Evolutionary conservation across 2,113 vertebrate species (phyloP).

Genomic region (Cyphomyrus discorhynchus): DNA sequence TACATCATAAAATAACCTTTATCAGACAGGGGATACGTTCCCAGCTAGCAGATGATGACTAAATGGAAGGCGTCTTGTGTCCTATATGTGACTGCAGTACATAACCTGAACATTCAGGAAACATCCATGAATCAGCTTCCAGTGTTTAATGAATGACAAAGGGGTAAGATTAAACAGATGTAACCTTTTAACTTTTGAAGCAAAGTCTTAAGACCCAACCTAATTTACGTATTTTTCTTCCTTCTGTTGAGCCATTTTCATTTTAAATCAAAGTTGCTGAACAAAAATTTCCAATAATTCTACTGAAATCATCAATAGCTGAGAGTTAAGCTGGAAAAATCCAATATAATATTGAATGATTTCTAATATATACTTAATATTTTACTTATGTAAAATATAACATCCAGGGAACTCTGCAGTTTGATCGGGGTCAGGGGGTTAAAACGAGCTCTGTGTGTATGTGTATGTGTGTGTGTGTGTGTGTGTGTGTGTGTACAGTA

Average conservation of each 20-base stretch:
- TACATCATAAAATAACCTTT: slow-evolving; percentile 16
- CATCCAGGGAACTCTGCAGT: not conserved
- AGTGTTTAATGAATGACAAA: slow-evolving; percentile 13
- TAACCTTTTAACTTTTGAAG: not conserved
- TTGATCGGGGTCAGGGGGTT: not conserved
- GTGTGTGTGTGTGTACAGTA: too few relatives aligned
- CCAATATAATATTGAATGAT: not conserved
- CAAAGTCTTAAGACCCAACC: not conserved
- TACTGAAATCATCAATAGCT: not conserved
- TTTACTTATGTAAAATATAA: not conserved
- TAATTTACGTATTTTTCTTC: not conserved
- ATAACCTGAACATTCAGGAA: not conserved
- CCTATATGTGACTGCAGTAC: not conserved
- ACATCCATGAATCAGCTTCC: not conserved
- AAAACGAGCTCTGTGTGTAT: too few relatives aligned
- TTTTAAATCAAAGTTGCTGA: not conserved
- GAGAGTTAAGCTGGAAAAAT: not conserved
- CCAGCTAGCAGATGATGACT: not conserved
- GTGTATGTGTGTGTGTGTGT: too few relatives aligned
- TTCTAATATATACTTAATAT: not conserved
- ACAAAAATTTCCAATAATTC: not conserved
- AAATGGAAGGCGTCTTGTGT: not conserved
- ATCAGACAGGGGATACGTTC: not conserved
- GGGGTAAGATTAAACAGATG: slow-evolving; percentile 3
- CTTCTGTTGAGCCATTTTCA: not conserved